These are phyloP conservation scores for Coryphaenoides rupestris DNA, from an alignment of 2,113 vertebrate genomes.

Conservation along the genomic window DNA sequence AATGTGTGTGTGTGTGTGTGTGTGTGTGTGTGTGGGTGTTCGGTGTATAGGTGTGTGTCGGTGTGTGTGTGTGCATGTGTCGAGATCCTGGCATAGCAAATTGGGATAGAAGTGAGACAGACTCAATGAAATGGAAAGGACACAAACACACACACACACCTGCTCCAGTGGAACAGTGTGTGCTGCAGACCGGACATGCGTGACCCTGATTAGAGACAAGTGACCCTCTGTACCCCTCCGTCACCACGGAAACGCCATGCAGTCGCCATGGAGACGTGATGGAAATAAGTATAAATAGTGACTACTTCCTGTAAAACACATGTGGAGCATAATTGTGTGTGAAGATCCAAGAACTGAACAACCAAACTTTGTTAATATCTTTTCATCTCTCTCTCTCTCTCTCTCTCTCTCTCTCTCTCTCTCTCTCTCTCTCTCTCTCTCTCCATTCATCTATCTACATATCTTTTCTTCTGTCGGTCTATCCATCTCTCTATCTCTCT, in stretches of 20 bases:
- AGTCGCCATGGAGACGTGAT: constrained; percentile 48
- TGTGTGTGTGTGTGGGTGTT: too few relatives aligned
- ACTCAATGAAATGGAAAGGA: constrained; percentile 17
- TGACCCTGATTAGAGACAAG: constrained; percentile 12
- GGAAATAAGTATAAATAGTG: constrained; percentile 70
- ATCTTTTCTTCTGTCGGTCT: not conserved
- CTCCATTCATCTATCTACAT: constrained; percentile 34
- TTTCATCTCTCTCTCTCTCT: too few relatives aligned
- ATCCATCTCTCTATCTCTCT: not conserved
- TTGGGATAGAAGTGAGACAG: constrained; percentile 12
- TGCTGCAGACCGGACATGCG: too few relatives aligned
- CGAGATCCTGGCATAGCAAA: too few relatives aligned
- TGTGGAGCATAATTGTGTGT: too few relatives aligned
- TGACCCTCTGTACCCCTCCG: constrained; percentile 39
- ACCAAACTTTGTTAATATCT: too few relatives aligned
- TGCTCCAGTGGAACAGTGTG: not conserved
- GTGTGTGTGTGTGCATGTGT: too few relatives aligned
- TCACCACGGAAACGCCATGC: constrained; percentile 28
- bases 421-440: constrained; percentile 27
- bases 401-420: not conserved
- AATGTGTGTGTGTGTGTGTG: too few relatives aligned
- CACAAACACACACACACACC: not conserved
- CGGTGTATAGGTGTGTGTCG: too few relatives aligned
- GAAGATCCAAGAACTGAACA: too few relatives aligned
- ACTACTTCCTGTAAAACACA: constrained; percentile 44